phyloP scores from a whole-genome alignment of 2,797 vertebrate genomes.

The Catamblyrhynchus diadema region DNA sequence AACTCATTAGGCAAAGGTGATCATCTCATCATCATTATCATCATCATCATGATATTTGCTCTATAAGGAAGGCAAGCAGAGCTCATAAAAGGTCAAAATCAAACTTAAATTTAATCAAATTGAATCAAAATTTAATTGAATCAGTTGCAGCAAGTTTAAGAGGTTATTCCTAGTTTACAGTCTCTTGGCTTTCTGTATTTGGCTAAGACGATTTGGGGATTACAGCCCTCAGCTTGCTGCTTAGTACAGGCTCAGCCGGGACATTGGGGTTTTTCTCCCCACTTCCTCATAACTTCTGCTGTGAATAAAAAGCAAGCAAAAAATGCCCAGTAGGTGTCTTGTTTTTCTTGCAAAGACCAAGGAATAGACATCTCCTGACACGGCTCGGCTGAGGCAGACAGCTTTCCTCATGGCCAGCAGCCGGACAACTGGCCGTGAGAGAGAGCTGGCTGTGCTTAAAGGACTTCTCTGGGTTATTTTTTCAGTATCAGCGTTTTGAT shows the following conservation, averaged over 20 bases:
- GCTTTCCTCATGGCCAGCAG: neutral
- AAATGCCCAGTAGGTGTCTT: rapidly evolving
- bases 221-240: conserved; percentile 13
- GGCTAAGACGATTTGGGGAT: conserved; percentile 46
- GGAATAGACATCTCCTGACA: neutral
- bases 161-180: neutral
- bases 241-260: neutral
- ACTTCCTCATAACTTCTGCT: neutral
- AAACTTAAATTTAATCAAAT: neutral
- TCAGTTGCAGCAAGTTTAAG: neutral
- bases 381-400: rapidly evolving
- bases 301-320: neutral
- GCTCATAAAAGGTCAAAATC: neutral
- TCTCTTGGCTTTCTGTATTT: neutral
- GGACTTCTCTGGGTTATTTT: neutral
- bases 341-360: neutral
- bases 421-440: neutral
- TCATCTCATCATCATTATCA: neutral
- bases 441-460: neutral
- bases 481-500: neutral
- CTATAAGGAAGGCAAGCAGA: neutral
- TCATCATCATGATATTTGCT: neutral
- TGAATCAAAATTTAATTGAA: neutral
- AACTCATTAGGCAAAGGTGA: neutral
- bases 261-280: neutral